phyloP scores from a whole-genome alignment of 2,888 invertebrate genomes.

The Biston betularia region DNA sequence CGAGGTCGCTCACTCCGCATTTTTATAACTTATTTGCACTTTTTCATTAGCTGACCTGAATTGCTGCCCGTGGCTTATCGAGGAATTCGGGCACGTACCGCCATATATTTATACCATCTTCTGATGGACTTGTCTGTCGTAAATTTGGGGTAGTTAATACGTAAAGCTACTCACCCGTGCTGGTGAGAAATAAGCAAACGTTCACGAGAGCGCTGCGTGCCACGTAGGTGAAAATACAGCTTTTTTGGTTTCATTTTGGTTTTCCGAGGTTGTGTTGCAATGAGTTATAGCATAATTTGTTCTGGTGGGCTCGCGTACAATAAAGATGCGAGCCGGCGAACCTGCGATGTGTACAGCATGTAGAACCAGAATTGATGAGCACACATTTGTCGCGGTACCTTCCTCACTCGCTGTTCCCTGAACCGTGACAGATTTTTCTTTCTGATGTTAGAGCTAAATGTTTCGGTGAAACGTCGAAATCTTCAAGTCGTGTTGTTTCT shows the following conservation, averaged over 20 bases:
- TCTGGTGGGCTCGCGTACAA: slow-evolving; percentile 57
- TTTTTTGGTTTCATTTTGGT: slow-evolving; percentile 47
- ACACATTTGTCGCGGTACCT: slow-evolving; percentile 54
- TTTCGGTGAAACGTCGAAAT: not conserved
- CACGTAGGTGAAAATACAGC: not conserved
- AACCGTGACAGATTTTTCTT: slow-evolving; percentile 16
- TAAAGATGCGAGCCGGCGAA: slow-evolving; percentile 61
- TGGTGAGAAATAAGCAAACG: slow-evolving; percentile 19
- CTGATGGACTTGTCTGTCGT: slow-evolving; percentile 30
- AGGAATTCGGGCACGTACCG: slow-evolving; percentile 29
- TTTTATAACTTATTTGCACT: slow-evolving; percentile 31
- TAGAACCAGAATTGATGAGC: slow-evolving; percentile 59
- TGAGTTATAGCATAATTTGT: slow-evolving; percentile 72
- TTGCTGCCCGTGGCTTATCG: slow-evolving; percentile 19
- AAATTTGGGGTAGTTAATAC: slow-evolving; percentile 33
- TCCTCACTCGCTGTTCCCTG: slow-evolving; percentile 4
- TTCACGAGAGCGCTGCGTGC: not conserved
- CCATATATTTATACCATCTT: slow-evolving; percentile 27
- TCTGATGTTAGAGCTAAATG: slow-evolving; percentile 7
- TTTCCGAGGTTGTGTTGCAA: slow-evolving; percentile 54
- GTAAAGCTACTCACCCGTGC: slow-evolving; percentile 32
- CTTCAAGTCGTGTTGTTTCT: not conserved
- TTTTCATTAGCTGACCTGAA: slow-evolving; percentile 39
- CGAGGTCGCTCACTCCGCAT: slow-evolving; percentile 20
- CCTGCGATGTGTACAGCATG: slow-evolving; percentile 58